phyloP scores from a whole-genome alignment of 1,140 invertebrate genomes.

The Stegodyphus mimosarum region DNA sequence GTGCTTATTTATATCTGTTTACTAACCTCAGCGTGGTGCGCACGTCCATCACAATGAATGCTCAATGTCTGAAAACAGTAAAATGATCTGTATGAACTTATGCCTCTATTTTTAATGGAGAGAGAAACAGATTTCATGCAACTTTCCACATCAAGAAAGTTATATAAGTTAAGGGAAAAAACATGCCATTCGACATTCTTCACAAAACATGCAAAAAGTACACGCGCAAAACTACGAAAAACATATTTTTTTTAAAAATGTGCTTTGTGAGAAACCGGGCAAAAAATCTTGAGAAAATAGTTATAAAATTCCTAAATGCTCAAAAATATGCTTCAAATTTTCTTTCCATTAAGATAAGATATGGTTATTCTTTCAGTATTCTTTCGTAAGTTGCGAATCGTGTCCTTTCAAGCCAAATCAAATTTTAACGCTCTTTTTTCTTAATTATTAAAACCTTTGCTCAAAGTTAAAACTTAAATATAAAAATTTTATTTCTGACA shows the following conservation, averaged over 20 bases:
- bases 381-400: too few species aligned
- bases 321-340: too few species aligned
- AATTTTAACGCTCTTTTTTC: too few species aligned
- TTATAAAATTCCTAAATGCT: background rate
- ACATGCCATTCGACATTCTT: constrained; percentile 42
- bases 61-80: constrained; percentile 59
- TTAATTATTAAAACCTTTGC: too few species aligned
- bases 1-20: constrained; percentile 39
- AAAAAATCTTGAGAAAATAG: background rate
- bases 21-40: constrained; percentile 53
- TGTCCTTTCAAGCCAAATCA: too few species aligned
- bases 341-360: too few species aligned
- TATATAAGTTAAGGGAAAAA: constrained; percentile 11
- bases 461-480: too few species aligned
- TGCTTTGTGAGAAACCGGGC: too few species aligned
- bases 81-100: constrained; percentile 39
- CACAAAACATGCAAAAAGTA: constrained; percentile 6
- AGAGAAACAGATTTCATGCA: constrained; percentile 59
- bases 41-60: constrained; percentile 43
- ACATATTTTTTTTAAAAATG: background rate
- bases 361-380: too few species aligned
- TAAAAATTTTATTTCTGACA: too few species aligned
- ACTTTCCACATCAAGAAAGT: constrained; percentile 49
- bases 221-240: background rate
- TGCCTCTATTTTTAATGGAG: constrained; percentile 20